Evolutionary conservation across 1,140 invertebrate genomes (phyloP).

Genomic region (Babylonia areolata): DNA sequence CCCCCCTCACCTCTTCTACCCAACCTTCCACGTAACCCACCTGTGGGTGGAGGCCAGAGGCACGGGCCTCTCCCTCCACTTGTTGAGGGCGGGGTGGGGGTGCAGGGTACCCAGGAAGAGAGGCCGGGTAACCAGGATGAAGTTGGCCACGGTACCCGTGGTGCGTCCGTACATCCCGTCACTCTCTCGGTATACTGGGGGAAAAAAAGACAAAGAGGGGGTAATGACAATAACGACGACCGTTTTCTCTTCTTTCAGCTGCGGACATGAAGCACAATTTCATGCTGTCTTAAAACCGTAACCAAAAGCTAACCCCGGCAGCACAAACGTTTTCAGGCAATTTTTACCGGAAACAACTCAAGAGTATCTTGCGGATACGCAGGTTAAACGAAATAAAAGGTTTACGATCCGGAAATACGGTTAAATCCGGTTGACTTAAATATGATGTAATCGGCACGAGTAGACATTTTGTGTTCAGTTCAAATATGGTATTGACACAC

Average conservation of each 20-base stretch:
- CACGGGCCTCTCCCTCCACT: constrained; percentile 50
- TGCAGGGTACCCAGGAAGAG: constrained; percentile 62
- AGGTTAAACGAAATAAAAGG: too few species aligned
- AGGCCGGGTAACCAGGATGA: constrained; percentile 53
- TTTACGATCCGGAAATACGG: too few species aligned
- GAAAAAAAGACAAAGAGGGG: background rate
- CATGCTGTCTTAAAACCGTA: too few species aligned
- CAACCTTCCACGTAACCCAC: constrained; percentile 17
- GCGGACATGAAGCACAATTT: constrained; percentile 8
- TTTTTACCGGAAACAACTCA: too few species aligned
- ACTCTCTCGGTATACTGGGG: constrained; percentile 48
- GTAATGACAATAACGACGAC: background rate
- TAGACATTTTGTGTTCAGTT: too few species aligned
- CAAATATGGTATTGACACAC: too few species aligned
- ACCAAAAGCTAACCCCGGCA: too few species aligned
- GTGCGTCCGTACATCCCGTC: constrained; percentile 41
- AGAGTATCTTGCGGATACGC: too few species aligned
- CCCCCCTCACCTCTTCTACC: too few species aligned
- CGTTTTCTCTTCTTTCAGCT: constrained; percentile 45
- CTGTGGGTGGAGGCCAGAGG: constrained; percentile 45
- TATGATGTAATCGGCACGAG: too few species aligned
- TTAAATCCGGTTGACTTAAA: too few species aligned
- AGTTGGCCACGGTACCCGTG: constrained; percentile 50
- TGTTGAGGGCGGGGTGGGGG: constrained; percentile 51
- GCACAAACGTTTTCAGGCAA: too few species aligned